Evolutionary conservation across 2,113 vertebrate species (phyloP).

Genomic region (Calypte anna): DNA sequence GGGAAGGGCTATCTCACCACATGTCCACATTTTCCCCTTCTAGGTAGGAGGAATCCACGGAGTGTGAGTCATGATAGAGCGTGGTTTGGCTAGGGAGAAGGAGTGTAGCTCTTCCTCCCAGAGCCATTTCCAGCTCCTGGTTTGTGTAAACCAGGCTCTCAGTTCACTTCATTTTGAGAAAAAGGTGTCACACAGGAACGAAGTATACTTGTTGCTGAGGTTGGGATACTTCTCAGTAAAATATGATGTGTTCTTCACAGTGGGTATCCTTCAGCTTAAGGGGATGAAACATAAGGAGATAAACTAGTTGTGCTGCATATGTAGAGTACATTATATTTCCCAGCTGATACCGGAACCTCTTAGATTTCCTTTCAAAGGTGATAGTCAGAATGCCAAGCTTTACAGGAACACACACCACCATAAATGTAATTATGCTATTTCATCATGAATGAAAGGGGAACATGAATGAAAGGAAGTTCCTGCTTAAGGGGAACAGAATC

Average conservation of each 20-base stretch:
- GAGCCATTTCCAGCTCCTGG: neutral
- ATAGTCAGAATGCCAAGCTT: conserved; percentile 32
- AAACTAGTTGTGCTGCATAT: conserved; percentile 35
- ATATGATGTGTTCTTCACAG: neutral
- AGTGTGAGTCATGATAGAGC: fast-evolving
- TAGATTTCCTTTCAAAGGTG: conserved; percentile 31
- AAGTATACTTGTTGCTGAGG: neutral
- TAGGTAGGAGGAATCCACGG: neutral
- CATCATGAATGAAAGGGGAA: neutral
- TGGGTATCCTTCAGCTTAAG: conserved; percentile 18
- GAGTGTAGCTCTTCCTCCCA: neutral
- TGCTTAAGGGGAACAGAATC: conserved; percentile 79
- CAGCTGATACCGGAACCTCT: conserved; percentile 10
- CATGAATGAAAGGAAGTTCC: no score
- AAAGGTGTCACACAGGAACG: neutral
- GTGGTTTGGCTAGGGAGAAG: neutral
- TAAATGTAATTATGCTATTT: conserved; percentile 9
- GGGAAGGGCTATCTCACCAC: neutral
- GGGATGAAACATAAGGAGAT: neutral
- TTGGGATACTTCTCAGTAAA: neutral
- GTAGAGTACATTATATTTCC: conserved; percentile 10
- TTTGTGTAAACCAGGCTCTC: neutral
- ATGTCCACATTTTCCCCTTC: neutral
- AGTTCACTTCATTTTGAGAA: neutral
- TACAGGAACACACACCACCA: conserved; percentile 3